Evolutionary conservation across 2,888 invertebrate genomes (phyloP).

Genomic region (Auanema sp.): DNA sequence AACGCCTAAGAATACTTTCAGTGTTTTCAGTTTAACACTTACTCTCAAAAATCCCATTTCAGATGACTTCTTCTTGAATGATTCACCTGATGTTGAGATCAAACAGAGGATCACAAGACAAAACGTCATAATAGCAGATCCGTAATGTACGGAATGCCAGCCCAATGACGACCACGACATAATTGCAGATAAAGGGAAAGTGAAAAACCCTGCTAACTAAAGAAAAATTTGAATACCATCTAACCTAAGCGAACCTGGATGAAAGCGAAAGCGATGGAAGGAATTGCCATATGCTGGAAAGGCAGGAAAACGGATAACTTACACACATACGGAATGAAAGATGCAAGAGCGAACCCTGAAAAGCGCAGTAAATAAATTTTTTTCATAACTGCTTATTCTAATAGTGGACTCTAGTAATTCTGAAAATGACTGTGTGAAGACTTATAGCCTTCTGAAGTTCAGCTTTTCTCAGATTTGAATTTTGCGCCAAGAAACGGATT

Average conservation of each 20-base stretch:
- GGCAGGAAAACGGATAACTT: conserved; percentile 41
- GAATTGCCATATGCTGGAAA: conserved; percentile 39
- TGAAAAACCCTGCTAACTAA: not conserved
- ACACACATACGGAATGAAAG: conserved; percentile 38
- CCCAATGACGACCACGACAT: conserved; percentile 26
- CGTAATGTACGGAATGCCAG: conserved; percentile 46
- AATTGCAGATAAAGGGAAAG: not conserved
- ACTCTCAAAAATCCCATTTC: too few species aligned
- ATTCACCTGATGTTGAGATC: too few species aligned
- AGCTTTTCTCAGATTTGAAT: too few species aligned
- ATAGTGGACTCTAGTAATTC: not conserved
- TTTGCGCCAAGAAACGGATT: too few species aligned
- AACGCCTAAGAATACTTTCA: conserved; percentile 28
- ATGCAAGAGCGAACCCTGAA: conserved; percentile 34
- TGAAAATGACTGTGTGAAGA: too few species aligned
- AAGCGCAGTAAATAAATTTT: not conserved
- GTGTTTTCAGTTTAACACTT: too few species aligned
- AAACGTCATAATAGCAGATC: conserved; percentile 26
- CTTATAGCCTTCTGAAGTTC: too few species aligned
- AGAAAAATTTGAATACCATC: not conserved
- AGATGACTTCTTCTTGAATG: too few species aligned
- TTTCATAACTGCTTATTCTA: not conserved
- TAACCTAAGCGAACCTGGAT: too few species aligned
- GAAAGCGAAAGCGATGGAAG: conserved; percentile 37
- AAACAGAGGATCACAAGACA: conserved; percentile 33